These are phyloP conservation scores for Macrostomum lignano DNA, from an alignment of 1,140 invertebrate species.

Conservation along the genomic window DNA sequence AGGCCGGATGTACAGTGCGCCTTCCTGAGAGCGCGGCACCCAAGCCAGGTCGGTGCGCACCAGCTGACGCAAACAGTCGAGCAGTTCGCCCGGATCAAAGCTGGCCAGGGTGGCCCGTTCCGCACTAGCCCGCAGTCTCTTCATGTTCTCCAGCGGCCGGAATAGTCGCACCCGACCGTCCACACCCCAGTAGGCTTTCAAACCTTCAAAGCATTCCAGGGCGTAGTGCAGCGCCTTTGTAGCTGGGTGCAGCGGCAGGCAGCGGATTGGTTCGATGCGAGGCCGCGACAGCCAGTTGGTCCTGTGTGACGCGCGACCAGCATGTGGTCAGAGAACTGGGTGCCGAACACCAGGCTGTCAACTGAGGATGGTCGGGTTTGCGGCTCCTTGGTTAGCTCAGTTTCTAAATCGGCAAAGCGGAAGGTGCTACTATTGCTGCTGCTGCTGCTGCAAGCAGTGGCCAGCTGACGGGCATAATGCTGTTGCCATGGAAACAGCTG, in stretches of 20 bases:
- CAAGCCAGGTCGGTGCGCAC: slow-evolving; percentile 76
- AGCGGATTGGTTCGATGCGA: not conserved
- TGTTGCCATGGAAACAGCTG: too few relatives aligned
- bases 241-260: slow-evolving; percentile 6
- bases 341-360: not conserved
- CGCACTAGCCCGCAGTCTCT: slow-evolving; percentile 58
- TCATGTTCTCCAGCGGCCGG: slow-evolving; percentile 75
- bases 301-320: slow-evolving; percentile 1
- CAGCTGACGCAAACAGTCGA: slow-evolving; percentile 55
- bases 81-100: slow-evolving; percentile 58
- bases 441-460: too few relatives aligned
- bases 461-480: too few relatives aligned
- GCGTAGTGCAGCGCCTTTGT: slow-evolving; percentile 36
- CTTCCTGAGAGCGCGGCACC: slow-evolving; percentile 57
- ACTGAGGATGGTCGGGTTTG: too few relatives aligned
- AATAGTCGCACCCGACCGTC: slow-evolving; percentile 76
- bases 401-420: too few relatives aligned
- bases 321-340: slow-evolving; percentile 6
- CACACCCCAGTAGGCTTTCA: slow-evolving; percentile 79
- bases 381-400: too few relatives aligned
- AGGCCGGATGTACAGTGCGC: slow-evolving; percentile 76
- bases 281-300: slow-evolving; percentile 5
- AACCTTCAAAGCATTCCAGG: slow-evolving; percentile 75
- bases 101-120: slow-evolving; percentile 51
- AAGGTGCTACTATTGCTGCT: too few relatives aligned